Evolutionary conservation across 2,888 invertebrate species (phyloP).

Genomic region (Vanessa cardui): DNA sequence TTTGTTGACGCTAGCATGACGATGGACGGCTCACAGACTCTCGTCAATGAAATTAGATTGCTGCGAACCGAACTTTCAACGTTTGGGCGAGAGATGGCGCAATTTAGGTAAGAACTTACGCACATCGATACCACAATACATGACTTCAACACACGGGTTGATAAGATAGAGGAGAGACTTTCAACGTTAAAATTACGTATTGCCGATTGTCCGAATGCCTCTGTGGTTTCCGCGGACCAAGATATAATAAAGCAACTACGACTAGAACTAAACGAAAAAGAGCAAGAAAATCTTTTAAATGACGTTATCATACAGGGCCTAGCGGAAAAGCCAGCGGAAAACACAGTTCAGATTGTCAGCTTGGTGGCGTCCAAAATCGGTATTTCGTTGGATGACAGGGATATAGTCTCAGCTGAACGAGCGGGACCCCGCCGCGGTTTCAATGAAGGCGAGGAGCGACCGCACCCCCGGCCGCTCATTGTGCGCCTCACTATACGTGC

Average conservation of each 20-base stretch:
- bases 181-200: too few species aligned
- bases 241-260: slow-evolving; percentile 1
- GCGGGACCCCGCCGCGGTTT: slow-evolving; percentile 6
- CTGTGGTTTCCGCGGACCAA: slow-evolving; percentile 2
- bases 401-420: slow-evolving; percentile 12
- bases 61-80: not conserved
- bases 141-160: too few species aligned
- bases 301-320: not conserved
- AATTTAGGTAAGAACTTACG: not conserved
- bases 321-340: slow-evolving; percentile 5
- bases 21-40: not conserved
- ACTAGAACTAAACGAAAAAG: not conserved
- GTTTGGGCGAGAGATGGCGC: not conserved
- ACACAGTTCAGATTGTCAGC: not conserved
- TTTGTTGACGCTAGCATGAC: slow-evolving; percentile 43
- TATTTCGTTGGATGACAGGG: not conserved
- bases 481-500: too few species aligned
- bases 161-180: too few species aligned
- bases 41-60: slow-evolving; percentile 1
- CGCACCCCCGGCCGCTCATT: too few species aligned
- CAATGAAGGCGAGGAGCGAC: not conserved
- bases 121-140: not conserved
- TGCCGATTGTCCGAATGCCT: not conserved
- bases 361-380: slow-evolving; percentile 7
- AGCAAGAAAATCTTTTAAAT: slow-evolving; percentile 3